Conservation (phyloP, 2,888 invertebrate species). For the Xanthia icteritia region DNA sequence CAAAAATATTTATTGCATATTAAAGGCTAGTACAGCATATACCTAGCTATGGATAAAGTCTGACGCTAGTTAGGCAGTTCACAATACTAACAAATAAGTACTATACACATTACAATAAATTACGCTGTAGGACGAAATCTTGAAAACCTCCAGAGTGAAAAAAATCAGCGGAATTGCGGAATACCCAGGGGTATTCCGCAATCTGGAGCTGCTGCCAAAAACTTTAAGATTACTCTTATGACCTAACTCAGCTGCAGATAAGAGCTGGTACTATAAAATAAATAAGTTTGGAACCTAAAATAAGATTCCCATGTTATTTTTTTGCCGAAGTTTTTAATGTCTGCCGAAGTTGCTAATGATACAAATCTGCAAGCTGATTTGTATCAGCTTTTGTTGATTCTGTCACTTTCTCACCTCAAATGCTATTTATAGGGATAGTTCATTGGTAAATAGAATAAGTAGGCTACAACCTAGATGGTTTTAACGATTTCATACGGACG, state of each 20-base stretch:
- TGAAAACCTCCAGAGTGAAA: not conserved
- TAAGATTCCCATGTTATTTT: not conserved
- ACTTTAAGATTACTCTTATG: not conserved
- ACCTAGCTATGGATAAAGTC: not conserved
- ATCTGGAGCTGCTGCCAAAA: not conserved
- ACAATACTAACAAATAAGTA: not conserved
- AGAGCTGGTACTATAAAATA: not conserved
- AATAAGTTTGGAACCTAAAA: not conserved
- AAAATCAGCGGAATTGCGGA: no score
- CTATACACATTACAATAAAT: not conserved
- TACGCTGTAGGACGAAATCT: not conserved
- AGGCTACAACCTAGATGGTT: not conserved
- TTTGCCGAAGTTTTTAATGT: no score
- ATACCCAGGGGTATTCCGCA: not conserved
- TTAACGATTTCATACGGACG: constrained; percentile 3
- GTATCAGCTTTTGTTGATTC: not conserved
- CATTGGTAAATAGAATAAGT: not conserved
- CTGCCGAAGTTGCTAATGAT: no score
- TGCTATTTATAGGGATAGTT: not conserved
- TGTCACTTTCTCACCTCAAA: not conserved
- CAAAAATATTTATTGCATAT: constrained; percentile 13
- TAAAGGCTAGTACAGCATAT: constrained; percentile 7
- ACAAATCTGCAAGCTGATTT: no score
- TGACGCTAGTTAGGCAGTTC: not conserved
- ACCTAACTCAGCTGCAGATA: not conserved